Conservation (phyloP, 2,113 vertebrate genomes). For the Thunnus maccoyii region DNA sequence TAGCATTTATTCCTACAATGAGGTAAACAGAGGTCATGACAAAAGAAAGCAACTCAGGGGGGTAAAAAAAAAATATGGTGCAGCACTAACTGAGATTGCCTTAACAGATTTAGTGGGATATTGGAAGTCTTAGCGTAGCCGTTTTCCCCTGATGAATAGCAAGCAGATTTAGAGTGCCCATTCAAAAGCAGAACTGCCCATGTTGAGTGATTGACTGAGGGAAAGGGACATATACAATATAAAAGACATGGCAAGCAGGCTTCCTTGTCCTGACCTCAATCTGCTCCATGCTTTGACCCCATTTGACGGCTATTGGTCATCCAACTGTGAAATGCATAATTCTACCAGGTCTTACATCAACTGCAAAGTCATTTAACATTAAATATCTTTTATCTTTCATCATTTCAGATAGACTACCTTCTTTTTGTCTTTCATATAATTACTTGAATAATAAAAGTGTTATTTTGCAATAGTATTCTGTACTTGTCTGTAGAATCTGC, state of each 20-base stretch:
- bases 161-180: conserved; percentile 65
- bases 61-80: conserved; percentile 45
- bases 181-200: conserved; percentile 55
- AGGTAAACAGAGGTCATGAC: conserved; percentile 45
- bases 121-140: conserved; percentile 68
- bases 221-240: conserved; percentile 46
- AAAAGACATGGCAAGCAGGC: conserved; percentile 30
- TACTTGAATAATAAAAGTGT: conserved; percentile 30
- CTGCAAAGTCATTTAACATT: conserved; percentile 49
- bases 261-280: conserved; percentile 50
- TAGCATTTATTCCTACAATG: conserved; percentile 35
- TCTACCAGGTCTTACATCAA: conserved; percentile 66
- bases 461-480: conserved; percentile 23
- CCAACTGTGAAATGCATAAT: conserved; percentile 72
- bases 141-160: conserved; percentile 72
- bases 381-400: conserved; percentile 38
- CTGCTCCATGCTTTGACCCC: conserved; percentile 46
- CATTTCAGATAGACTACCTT: conserved; percentile 15
- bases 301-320: conserved; percentile 71
- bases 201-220: conserved; percentile 62
- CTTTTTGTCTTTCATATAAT: conserved; percentile 16
- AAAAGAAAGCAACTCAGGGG: conserved; percentile 55
- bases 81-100: conserved; percentile 72
- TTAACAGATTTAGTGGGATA: conserved; percentile 60
- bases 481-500: conserved; percentile 35